Evolutionary conservation across 2,888 invertebrate species (phyloP).

Genomic region (Frankliniella fusca): DNA sequence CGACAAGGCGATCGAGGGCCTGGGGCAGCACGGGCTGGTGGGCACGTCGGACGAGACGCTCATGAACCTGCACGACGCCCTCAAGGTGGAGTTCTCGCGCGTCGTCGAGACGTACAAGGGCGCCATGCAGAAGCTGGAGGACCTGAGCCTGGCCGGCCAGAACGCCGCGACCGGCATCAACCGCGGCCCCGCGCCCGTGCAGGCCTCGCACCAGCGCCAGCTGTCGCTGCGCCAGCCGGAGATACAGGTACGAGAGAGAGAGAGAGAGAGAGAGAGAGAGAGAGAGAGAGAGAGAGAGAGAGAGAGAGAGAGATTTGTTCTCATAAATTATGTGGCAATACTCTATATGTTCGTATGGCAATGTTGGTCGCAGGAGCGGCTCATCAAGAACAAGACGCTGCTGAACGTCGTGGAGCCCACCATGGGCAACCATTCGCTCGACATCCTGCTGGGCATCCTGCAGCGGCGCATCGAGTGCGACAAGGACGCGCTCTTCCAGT

Average conservation of each 20-base stretch:
- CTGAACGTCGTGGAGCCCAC: constrained; percentile 65
- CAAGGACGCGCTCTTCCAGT: constrained; percentile 75
- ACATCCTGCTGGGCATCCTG: constrained; percentile 67
- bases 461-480: constrained; percentile 82
- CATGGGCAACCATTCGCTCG: constrained; percentile 73
- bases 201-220: constrained; percentile 84
- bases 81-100: constrained; percentile 74
- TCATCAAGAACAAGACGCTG: constrained; percentile 88
- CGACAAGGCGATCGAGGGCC: constrained; percentile 80
- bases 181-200: constrained; percentile 66
- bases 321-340: neutral
- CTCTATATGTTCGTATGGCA: neutral
- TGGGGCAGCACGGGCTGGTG: constrained; percentile 80
- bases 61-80: constrained; percentile 73
- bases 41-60: constrained; percentile 51
- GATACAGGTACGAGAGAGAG: constrained; percentile 51
- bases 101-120: constrained; percentile 82
- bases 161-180: constrained; percentile 47
- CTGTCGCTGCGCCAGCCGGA: constrained; percentile 78
- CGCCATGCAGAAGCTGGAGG: constrained; percentile 81
- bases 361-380: constrained; percentile 62
- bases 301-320: too few species aligned
- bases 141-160: constrained; percentile 55
- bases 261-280: too few species aligned
- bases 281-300: too few species aligned